These are phyloP conservation scores for Chorisops tibialis DNA, from an alignment of 2,888 invertebrate genomes.

Conservation along the genomic window DNA sequence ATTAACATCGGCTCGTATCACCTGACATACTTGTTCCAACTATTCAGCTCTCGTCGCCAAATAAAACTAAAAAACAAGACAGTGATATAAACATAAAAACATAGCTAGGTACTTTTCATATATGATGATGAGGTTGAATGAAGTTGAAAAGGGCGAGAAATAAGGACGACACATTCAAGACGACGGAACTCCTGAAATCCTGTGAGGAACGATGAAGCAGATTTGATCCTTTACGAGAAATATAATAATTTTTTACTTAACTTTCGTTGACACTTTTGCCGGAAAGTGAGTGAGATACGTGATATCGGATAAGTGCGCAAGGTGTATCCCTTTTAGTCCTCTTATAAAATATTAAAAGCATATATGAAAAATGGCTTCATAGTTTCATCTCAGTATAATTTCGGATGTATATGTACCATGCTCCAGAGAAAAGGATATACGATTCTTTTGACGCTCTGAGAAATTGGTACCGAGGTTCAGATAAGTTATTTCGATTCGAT, in stretches of 20 bases:
- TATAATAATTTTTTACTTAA: constrained; percentile 22
- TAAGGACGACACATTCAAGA: neutral
- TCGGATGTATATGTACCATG: neutral
- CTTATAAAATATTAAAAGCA: constrained; percentile 14
- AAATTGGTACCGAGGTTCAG: too few relatives aligned
- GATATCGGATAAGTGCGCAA: neutral
- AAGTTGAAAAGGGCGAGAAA: neutral
- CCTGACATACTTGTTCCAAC: neutral
- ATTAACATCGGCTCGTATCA: constrained; percentile 15
- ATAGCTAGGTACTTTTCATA: constrained; percentile 3
- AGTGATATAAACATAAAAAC: constrained; percentile 19
- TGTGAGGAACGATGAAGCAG: constrained; percentile 13
- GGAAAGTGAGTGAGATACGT: neutral
- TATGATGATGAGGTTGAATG: neutral
- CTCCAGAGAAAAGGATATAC: neutral
- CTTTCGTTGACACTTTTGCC: constrained; percentile 14
- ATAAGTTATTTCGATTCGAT: too few relatives aligned
- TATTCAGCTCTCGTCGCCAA: neutral
- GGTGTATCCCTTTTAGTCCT: constrained; percentile 17
- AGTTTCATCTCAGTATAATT: constrained; percentile 7
- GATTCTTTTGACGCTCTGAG: too few relatives aligned
- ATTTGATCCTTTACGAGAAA: constrained; percentile 15
- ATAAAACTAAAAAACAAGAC: constrained; percentile 15
- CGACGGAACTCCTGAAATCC: neutral
- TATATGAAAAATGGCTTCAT: constrained; percentile 12